Evolutionary conservation across 2,797 vertebrate genomes (phyloP).

Genomic region (Microctenopoma steveboyesi): DNA sequence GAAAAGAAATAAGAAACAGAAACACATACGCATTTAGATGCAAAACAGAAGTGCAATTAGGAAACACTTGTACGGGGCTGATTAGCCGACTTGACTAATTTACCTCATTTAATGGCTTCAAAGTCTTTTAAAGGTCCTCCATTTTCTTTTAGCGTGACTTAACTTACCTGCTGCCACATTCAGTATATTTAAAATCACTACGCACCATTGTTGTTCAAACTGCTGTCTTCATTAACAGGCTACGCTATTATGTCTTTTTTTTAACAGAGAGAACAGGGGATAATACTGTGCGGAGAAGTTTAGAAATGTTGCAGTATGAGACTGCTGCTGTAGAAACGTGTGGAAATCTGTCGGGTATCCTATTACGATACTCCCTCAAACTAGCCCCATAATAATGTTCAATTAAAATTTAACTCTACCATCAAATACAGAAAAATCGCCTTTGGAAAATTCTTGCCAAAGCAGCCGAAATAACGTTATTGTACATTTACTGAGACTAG

Average conservation of each 20-base stretch:
- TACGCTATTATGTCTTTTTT: slow-evolving; percentile 45
- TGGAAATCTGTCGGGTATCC: too few species aligned
- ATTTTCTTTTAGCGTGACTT: slow-evolving; percentile 46
- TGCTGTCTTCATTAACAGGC: slow-evolving; percentile 21
- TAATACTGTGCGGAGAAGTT: too few species aligned
- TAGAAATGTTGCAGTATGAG: too few species aligned
- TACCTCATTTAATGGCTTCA: slow-evolving; percentile 63
- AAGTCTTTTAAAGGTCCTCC: slow-evolving; percentile 44
- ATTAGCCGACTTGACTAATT: slow-evolving; percentile 70
- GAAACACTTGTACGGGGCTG: slow-evolving; percentile 58
- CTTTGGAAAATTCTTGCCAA: too few species aligned
- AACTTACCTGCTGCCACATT: slow-evolving; percentile 55
- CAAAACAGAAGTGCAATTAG: slow-evolving; percentile 58
- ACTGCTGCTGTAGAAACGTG: too few species aligned
- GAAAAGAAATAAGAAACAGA: slow-evolving; percentile 40
- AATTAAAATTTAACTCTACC: too few species aligned
- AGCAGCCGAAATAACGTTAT: too few species aligned
- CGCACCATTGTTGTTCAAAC: slow-evolving; percentile 28
- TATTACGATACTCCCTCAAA: too few species aligned
- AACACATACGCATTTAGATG: slow-evolving; percentile 49
- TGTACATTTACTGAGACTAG: too few species aligned
- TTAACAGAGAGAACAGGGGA: slow-evolving; percentile 13
- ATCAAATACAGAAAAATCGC: too few species aligned
- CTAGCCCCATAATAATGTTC: too few species aligned
- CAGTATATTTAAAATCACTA: slow-evolving; percentile 60